Evolutionary conservation across 1,140 invertebrate genomes (phyloP), one percentile per base, ranked within the genome.

Genomic region (Geopemphigus sp.): DNA sequence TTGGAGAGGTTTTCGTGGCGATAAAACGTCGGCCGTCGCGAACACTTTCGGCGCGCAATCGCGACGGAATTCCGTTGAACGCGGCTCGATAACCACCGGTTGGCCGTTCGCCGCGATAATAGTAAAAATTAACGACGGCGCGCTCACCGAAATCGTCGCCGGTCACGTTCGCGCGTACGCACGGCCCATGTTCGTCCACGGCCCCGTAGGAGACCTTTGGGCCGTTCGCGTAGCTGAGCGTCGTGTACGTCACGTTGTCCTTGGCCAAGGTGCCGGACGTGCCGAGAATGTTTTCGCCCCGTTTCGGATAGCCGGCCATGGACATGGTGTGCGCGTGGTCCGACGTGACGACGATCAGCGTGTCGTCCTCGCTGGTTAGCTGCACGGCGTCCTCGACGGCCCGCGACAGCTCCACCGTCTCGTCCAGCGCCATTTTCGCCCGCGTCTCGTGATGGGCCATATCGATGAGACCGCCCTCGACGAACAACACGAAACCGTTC

Each of bases 141-240:
- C 8, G 32, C 53, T 19, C 8, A 50, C 47, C 47, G 14, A 50
- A 84, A 59, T 80, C 50, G 0, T 84, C 83, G 1, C 84, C 83
- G 81, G 54, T 76, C 0, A 57, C 53, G 6, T 74, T 39, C 1
- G 45, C 2, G 22, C 72, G 32, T 0, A 15, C 26, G 39, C 72
- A 74, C 19, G 26, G 81, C 24, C n/a, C n/a, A n/a, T 85, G 81
- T 6, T 84, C 32, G 32, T 39, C 32, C 3, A 4, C 32, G 32
- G 3, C 32, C 32, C 32, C 0, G 22, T 29, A 61, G 91, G 17
- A 14, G 1, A 10, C 12, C 53, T 29, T 90, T 1, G 92, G 92
- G 1, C 93, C 93, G 85, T 93, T 93, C 11, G 90, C 89, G 83
- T 94, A 94, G 1, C 88, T 88, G 5, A 95, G 85, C 0, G 91